These are phyloP conservation scores for Pterocles gutturalis DNA, from an alignment of 2,113 vertebrate species.

Conservation along the genomic window DNA sequence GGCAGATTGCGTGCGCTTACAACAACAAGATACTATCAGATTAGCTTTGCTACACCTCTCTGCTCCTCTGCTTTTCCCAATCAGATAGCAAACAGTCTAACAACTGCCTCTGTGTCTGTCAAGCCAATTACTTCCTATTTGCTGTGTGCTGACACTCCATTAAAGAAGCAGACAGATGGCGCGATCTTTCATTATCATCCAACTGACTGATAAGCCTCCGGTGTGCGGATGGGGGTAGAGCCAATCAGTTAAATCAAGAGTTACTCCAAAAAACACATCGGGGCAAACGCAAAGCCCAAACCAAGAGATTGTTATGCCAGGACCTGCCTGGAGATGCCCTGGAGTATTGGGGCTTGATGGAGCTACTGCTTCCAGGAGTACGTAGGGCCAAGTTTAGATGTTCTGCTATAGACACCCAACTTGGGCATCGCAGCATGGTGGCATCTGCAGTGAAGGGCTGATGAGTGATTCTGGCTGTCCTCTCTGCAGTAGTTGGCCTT, in stretches of 20 bases:
- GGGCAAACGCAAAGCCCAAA: background rate
- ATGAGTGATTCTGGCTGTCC: background rate
- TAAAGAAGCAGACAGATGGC: constrained; percentile 65
- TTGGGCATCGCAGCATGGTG: accelerated
- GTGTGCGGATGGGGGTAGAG: background rate
- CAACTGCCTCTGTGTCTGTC: constrained; percentile 73
- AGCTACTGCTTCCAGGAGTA: background rate
- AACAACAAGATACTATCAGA: constrained; percentile 37
- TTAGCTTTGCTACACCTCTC: constrained; percentile 60
- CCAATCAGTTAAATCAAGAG: constrained; percentile 19
- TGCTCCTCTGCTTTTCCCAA: constrained; percentile 61
- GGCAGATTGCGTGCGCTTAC: background rate
- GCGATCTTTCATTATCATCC: constrained; percentile 57
- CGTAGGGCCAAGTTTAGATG: accelerated
- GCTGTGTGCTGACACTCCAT: constrained; percentile 69
- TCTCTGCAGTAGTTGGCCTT: background rate
- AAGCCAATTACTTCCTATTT: constrained; percentile 71
- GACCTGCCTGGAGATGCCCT: accelerated
- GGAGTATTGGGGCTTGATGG: accelerated
- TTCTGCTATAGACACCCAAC: background rate
- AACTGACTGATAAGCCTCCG: constrained; percentile 27
- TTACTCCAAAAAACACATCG: background rate
- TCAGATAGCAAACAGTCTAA: constrained; percentile 66
- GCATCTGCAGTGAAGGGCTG: background rate
- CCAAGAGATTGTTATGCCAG: background rate